phyloP scores from a whole-genome alignment of 2,113 vertebrate species.

The Phodopus roborovskii region DNA sequence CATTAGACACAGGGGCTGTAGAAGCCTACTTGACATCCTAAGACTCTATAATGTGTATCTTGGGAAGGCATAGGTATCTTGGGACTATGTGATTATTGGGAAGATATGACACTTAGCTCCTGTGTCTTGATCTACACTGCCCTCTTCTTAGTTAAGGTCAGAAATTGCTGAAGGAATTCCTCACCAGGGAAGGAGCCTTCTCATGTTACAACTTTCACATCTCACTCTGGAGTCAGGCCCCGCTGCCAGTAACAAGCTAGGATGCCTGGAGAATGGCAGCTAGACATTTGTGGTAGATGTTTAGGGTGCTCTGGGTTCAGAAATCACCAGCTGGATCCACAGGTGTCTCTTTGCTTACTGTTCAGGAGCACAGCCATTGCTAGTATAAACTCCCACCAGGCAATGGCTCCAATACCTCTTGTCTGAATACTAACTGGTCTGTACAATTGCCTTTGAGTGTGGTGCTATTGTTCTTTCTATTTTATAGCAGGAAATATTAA shows the following conservation, averaged over 20 bases:
- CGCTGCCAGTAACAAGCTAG: not conserved
- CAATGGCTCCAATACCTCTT: not conserved
- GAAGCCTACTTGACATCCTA: not conserved
- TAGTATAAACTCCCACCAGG: not conserved
- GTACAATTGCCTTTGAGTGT: not conserved
- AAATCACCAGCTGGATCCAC: not conserved
- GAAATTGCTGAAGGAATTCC: conserved; percentile 8
- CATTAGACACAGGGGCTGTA: not conserved
- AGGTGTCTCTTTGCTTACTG: not conserved
- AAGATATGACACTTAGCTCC: not conserved
- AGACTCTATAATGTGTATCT: not conserved
- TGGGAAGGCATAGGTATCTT: not conserved
- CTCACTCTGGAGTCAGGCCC: not conserved
- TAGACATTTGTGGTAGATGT: not conserved
- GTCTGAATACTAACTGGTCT: not conserved
- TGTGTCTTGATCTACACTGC: not conserved
- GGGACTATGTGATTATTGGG: not conserved
- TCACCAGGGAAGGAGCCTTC: not conserved
- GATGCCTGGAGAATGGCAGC: no score
- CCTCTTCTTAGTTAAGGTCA: conserved; percentile 37
- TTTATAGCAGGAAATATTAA: not conserved
- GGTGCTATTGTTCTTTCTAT: not conserved
- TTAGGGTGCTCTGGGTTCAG: not conserved
- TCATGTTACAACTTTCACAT: not conserved
- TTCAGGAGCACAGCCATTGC: not conserved